Evolutionary conservation across 2,888 invertebrate species (phyloP), one percentile per base, ranked within the genome.

Genomic region (Drosophila ezoana): DNA sequence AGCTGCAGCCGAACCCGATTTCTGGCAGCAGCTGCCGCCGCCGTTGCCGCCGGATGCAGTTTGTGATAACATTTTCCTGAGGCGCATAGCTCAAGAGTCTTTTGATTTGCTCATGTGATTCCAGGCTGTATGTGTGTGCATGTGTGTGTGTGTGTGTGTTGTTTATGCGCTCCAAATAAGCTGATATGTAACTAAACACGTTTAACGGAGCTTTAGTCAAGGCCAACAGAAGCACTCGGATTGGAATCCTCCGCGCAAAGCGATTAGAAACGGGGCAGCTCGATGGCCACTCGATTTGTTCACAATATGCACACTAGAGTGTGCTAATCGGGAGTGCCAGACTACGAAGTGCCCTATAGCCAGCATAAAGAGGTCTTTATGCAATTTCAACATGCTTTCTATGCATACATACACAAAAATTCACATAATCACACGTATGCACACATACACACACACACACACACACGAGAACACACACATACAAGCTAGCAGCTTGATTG

Each of bases 41-140:
- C 13, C 18, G n/a, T n/a, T n/a, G 40, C 59, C 62, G 74, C 79
- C 87, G 88, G 88, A 88, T 87, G 87, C 87, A 88, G 84, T 77
- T 84, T 77, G 72, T 87, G 87, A 88, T 87, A 87, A 88, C 85
- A 84, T 86, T 86, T 81, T 86, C 80, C 73, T 79, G 64, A 58
- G 73, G 72, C 84, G 57, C 57, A 41, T 23, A 57, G 61, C 75
- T 72, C 56, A 62, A 67, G 58, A 59, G 35, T 62, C 58, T 63
- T 28, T 28, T 48, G 57, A 69, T 72, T 72, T 69, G 72, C 38
- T 56, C 41, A 60, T 71, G 54, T 47, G 45, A 41, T 60, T 43
- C 56, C 53, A 2, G n/a, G 18, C 13, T 51, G 23, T 33, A 40
- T 33, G 44, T 4, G 8, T 8, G 20, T 28, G 33, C n/a, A 10